Conservation (phyloP, 2,888 invertebrate genomes). For the Phortica okadai region DNA sequence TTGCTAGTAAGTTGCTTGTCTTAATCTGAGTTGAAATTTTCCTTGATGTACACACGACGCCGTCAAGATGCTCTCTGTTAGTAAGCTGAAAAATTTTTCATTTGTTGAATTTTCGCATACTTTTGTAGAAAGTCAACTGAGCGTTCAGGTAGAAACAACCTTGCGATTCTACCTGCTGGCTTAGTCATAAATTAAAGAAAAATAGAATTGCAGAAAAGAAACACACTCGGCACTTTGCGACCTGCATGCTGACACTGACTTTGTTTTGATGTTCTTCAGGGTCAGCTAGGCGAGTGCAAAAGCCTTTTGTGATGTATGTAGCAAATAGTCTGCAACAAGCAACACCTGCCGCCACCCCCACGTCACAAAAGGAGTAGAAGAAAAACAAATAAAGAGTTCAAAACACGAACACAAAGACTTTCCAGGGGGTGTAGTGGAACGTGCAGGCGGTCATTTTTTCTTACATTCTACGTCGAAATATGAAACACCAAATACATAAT, state of each 20-base stretch:
- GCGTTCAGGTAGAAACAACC: neutral
- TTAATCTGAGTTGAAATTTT: too few relatives aligned
- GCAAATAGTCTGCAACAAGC: neutral
- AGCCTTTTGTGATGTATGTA: neutral
- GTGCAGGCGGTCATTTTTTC: neutral
- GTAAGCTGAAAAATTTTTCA: too few relatives aligned
- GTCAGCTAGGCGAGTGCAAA: neutral
- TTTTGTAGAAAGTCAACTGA: too few relatives aligned
- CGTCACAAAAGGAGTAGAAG: neutral
- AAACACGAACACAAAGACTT: neutral
- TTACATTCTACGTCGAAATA: neutral
- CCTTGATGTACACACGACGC: too few relatives aligned
- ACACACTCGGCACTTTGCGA: neutral
- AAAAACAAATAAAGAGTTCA: neutral
- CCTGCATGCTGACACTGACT: neutral
- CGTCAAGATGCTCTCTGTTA: too few relatives aligned
- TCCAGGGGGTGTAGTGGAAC: neutral
- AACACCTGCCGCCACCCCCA: neutral
- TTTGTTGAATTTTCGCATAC: too few relatives aligned
- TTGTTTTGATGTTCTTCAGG: slow-evolving; percentile 6
- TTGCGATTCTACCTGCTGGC: too few relatives aligned
- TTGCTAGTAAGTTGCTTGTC: too few relatives aligned
- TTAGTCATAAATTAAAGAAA: too few relatives aligned
- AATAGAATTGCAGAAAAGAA: neutral
- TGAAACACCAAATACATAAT: slow-evolving; percentile 15